These are phyloP conservation scores for Acanthosepion lycidas DNA, from an alignment of 2,888 invertebrate genomes.

Conservation along the genomic window DNA sequence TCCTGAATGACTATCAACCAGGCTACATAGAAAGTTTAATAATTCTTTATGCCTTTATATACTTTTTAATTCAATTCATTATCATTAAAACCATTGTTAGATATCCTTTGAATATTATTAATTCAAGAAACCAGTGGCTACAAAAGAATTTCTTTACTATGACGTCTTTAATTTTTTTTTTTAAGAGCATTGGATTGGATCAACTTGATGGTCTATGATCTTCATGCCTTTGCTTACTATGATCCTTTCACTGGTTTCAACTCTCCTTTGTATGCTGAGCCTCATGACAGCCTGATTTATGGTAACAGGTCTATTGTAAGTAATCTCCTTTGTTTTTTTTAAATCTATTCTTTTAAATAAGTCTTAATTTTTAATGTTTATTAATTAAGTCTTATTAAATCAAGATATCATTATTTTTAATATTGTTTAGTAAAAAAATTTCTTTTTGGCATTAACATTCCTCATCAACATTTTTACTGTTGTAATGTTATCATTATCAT, in stretches of 20 bases:
- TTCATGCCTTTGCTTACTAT: constrained; percentile 51
- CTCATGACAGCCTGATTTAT: constrained; percentile 41
- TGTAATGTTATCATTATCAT: too few relatives aligned
- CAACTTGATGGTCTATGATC: constrained; percentile 59
- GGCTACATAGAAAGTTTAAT: too few relatives aligned
- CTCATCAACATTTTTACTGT: too few relatives aligned
- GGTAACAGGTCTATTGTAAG: constrained; percentile 45
- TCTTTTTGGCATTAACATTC: too few relatives aligned
- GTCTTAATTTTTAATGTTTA: not conserved
- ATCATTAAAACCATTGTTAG: too few relatives aligned
- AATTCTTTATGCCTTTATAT: too few relatives aligned
- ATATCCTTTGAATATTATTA: not conserved
- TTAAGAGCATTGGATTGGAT: constrained; percentile 56
- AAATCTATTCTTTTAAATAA: not conserved
- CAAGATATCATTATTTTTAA: not conserved
- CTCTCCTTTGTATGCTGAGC: constrained; percentile 55
- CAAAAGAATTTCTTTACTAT: not conserved
- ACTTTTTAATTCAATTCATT: too few relatives aligned
- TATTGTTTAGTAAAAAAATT: too few relatives aligned
- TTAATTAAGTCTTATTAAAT: not conserved
- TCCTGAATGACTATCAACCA: too few relatives aligned
- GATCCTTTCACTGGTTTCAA: constrained; percentile 57
- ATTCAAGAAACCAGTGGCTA: not conserved
- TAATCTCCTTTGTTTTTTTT: not conserved
- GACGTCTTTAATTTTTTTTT: not conserved